Base-by-base conservation (phyloP, 2,888 invertebrate genomes). In the Tachina grossa region DNA sequence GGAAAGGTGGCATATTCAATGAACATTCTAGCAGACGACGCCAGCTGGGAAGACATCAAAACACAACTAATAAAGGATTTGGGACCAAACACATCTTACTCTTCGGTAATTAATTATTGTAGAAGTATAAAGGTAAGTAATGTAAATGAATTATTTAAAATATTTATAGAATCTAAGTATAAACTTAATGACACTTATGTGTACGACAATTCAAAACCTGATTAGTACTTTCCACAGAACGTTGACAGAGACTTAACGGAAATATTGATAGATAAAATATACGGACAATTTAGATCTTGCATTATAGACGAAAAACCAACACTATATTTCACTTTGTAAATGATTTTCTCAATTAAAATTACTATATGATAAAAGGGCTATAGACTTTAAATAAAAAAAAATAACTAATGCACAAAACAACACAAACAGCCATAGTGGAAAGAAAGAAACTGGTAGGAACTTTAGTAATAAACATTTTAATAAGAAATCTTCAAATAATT, bases 41-140 rank as follows among this genome's bases (percentile, higher is more conserved):
- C 53, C 68, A 68, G 51, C 49, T 66, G 66, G 49, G 49, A 66
- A 51, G 51, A 51, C 68, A 68, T 51, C 68, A 51, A 68, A 53
- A 31, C 31, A 3, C 31, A 31, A 31, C 31, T 31, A 31, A 31
- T 31, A 31, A 31, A 31, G 31, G 31, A 31, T 31, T 31, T 31
- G 31, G 2, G 4, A 31, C 31, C 31, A 31, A 31, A 31, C 2
- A 31, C 4, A 31, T 31, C 31, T 31, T 31, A 31, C 31, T 31
- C 31, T 2, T 31, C 31, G 31, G 31, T 31, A 31, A 65, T 65
- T 47, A 49, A 65, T 65, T 65, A 76, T 31, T 74, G 76, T 65
- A 51, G 68, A 65, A 61, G 74, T 59, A 66, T 53, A 66, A 61
- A 82, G 61, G 57, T 82, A 51, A 85, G 68, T 77, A 76, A 82